Evolutionary conservation across 2,888 invertebrate genomes (phyloP), one percentile per base, ranked within the genome.

Genomic region (Bursaphelenchus okinawaensis): DNA sequence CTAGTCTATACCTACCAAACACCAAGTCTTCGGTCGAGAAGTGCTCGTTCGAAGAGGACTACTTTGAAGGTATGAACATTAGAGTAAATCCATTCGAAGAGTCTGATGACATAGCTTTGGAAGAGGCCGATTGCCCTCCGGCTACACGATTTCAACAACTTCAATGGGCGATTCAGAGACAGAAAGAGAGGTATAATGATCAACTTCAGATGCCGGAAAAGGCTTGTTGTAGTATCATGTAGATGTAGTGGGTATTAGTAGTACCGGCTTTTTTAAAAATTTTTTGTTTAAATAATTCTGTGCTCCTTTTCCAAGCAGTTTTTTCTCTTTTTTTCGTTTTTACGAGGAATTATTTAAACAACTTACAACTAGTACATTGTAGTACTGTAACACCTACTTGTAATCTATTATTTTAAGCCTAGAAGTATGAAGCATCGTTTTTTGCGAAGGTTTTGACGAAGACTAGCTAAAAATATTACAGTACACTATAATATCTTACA

Each of bases 71-170:
- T 26, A 74, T 79, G 67, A 72, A 73, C 31, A 76, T 79, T 56
- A 68, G 72, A n/a, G 76, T 79, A 40, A 79, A 79, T 59, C 71
- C 75, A 22, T 79, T 79, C 63, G 79, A 79, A 54, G 72, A 70
- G 27, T 69, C 70, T 31, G 76, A 79, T 52, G 78, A 79, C 62
- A 60, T 75, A 51, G 71, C 72, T 8, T 70, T 79, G n/a, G 74
- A 76, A 8, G 79, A 79, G 55, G 64, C 72, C 7, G 79, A 79
- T 28, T 70, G 66, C 55, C 67, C 74, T 4, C 60, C 59, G 16
- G 72, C 75, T 20, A 71, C 73, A 0, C 65, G 76, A 31, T 79
- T 79, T 65, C 74, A 77, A 58, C 75, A 76, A 31, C 70, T 79
- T 40, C 78, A 78, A 55, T 71, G 72, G 63, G 78, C 76, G 1